These are phyloP conservation scores for Cercopithecus mona DNA, from an alignment of 2,113 vertebrate genomes.

Conservation along the genomic window DNA sequence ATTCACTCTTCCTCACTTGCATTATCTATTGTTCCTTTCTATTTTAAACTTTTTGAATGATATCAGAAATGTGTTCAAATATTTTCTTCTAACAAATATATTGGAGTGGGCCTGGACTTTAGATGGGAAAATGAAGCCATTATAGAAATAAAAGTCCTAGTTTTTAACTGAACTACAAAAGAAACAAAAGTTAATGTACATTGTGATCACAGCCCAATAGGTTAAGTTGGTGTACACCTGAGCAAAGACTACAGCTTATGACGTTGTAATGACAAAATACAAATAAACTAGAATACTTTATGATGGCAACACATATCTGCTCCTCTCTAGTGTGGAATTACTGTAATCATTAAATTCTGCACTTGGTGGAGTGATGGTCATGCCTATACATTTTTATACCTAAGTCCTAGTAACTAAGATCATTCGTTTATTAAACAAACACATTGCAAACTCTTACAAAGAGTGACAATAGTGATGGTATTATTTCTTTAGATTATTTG, in stretches of 20 bases:
- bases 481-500: background rate
- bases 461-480: background rate
- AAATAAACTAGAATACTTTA: background rate
- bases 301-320: background rate
- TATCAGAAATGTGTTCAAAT: slow-evolving; percentile 36
- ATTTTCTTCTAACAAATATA: slow-evolving; percentile 30
- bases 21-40: background rate
- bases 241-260: background rate
- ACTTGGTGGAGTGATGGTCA: background rate
- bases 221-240: background rate
- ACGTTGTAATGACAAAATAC: background rate
- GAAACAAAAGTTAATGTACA: slow-evolving; percentile 15
- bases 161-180: slow-evolving; percentile 28
- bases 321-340: background rate
- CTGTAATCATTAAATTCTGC: background rate
- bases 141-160: slow-evolving; percentile 12
- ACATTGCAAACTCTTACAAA: background rate
- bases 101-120: background rate
- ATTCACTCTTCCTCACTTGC: background rate
- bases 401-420: background rate
- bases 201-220: background rate
- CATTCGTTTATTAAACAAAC: background rate
- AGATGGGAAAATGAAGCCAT: slow-evolving; percentile 15
- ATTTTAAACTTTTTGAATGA: slow-evolving; percentile 11
- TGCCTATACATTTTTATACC: background rate